Evolutionary conservation across 2,797 vertebrate genomes (phyloP).

Genomic region (Oreochromis grahami): DNA sequence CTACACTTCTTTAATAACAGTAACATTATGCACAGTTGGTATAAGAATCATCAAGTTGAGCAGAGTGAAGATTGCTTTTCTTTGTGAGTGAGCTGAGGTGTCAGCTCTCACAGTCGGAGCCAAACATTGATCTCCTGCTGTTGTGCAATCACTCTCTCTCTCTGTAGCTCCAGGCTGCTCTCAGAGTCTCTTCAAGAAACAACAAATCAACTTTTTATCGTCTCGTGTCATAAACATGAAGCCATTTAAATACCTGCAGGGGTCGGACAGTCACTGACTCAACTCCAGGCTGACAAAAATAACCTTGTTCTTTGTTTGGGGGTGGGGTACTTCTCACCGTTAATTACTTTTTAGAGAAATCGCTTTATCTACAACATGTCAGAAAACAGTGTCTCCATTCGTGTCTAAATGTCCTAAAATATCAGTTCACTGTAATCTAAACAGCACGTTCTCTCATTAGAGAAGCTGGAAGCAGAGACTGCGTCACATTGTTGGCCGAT

Average conservation of each 20-base stretch:
- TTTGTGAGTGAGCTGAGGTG: background rate
- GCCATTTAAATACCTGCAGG: background rate
- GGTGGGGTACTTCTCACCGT: background rate
- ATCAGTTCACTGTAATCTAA: background rate
- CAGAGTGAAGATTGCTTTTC: background rate
- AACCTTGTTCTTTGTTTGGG: background rate
- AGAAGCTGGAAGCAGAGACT: background rate
- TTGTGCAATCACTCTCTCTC: background rate
- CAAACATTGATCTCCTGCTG: background rate
- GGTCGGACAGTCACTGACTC: background rate
- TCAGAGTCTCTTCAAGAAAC: background rate
- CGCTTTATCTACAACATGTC: background rate
- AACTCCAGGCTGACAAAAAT: background rate
- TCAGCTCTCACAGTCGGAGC: background rate
- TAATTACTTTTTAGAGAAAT: background rate
- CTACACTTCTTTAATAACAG: background rate
- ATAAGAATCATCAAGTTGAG: background rate
- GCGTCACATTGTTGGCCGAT: background rate
- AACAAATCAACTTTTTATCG: background rate
- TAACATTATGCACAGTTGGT: background rate
- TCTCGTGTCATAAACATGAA: background rate
- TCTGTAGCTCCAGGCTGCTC: background rate
- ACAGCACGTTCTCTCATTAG: background rate
- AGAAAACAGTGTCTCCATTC: background rate
- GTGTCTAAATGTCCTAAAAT: background rate